A percentile compares a stretch with the other conserved stretches of the same genome.
These are phyloP conservation scores for Otis tarda DNA, from an alignment of 2,113 vertebrate genomes.

Conservation along the genomic window DNA sequence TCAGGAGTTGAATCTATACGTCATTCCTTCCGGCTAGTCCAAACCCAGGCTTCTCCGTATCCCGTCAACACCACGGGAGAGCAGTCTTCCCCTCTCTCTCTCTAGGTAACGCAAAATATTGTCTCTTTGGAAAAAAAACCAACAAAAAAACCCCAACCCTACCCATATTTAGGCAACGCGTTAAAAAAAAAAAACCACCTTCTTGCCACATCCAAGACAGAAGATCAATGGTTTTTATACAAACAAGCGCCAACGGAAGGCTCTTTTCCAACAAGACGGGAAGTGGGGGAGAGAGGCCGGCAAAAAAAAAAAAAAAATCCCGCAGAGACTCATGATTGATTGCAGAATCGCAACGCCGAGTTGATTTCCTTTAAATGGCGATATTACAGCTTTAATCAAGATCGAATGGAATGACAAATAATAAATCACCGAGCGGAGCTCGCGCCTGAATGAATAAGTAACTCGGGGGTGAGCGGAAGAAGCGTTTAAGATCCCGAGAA, in stretches of 20 bases:
- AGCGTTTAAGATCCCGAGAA: not conserved
- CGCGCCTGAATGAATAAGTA: constrained; percentile 9
- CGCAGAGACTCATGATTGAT: constrained; percentile 20
- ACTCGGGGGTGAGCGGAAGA: not conserved
- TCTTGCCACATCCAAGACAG: not conserved
- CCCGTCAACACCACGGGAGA: not conserved
- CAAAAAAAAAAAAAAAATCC: not conserved
- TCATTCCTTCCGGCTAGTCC: not conserved
- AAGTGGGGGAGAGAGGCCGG: not conserved
- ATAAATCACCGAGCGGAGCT: constrained; percentile 8
- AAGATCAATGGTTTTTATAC: not conserved
- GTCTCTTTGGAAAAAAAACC: not conserved
- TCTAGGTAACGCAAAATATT: not conserved
- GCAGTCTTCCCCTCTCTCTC: no score
- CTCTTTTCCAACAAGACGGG: not conserved
- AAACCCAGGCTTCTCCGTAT: not conserved
- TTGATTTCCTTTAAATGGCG: constrained; percentile 56
- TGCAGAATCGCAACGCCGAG: not conserved
- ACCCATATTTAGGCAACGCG: not conserved
- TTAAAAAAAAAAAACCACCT: not conserved
- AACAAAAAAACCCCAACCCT: not conserved
- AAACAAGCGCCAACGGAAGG: not conserved
- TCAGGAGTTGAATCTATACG: no score
- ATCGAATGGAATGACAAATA: constrained; percentile 24
- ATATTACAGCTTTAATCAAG: constrained; percentile 55